A percentile compares a stretch with the other conserved stretches of the same genome.
These are phyloP conservation scores for Thumatha senex DNA, from an alignment of 2,888 invertebrate genomes.

Conservation along the genomic window DNA sequence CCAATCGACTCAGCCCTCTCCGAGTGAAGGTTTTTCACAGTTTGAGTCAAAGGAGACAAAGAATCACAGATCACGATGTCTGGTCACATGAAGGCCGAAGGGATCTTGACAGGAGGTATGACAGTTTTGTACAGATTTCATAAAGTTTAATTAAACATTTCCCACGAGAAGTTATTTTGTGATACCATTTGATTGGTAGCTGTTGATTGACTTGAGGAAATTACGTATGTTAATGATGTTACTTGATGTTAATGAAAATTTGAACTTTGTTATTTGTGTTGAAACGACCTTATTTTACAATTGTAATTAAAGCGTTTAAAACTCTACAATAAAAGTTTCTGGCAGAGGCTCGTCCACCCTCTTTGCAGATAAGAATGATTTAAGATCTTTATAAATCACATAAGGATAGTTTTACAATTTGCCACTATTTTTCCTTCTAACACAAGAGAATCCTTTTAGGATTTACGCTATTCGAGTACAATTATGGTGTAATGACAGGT, in stretches of 20 bases:
- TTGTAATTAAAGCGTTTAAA: too few relatives aligned
- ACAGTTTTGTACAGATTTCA: slow-evolving; percentile 61
- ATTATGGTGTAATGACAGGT: too few relatives aligned
- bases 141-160: slow-evolving; percentile 69
- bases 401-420: too few relatives aligned
- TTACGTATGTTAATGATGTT: slow-evolving; percentile 37
- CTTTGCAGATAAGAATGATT: too few relatives aligned
- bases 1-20: slow-evolving; percentile 46
- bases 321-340: too few relatives aligned
- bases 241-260: slow-evolving; percentile 15
- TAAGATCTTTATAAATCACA: too few relatives aligned
- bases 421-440: too few relatives aligned
- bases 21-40: slow-evolving; percentile 10
- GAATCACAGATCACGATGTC: slow-evolving; percentile 32
- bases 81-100: slow-evolving; percentile 51
- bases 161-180: slow-evolving; percentile 42
- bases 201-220: slow-evolving; percentile 70
- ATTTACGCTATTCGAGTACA: too few relatives aligned
- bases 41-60: slow-evolving; percentile 22
- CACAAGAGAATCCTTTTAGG: too few relatives aligned
- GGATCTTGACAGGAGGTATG: slow-evolving; percentile 53
- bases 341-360: too few relatives aligned
- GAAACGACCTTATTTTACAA: neutral
- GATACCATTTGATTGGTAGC: slow-evolving; percentile 44
- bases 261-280: neutral